Evolutionary conservation across 92 coral and sea anemone species (phyloP).

Genomic region (Phenganax stokvisi): DNA sequence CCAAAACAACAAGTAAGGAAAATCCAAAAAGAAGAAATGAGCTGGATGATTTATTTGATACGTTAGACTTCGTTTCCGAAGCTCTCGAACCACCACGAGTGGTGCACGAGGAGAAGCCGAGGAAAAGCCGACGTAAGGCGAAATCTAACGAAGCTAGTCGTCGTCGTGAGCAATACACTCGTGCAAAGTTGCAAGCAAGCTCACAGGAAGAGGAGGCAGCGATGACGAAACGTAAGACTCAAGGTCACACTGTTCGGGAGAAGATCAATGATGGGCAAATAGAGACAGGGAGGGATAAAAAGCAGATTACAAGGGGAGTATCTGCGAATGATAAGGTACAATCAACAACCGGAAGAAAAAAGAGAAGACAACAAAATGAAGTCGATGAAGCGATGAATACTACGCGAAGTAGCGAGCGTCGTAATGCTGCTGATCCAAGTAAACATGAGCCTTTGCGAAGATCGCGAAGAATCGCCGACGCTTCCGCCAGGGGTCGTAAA

Average conservation of each 20-base stretch:
- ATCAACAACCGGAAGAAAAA: background rate
- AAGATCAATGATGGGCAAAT: background rate
- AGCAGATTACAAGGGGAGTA: background rate
- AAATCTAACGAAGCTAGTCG: constrained; percentile 32
- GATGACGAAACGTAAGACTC: background rate
- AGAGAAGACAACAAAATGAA: background rate
- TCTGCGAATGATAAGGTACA: background rate
- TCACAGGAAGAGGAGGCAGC: constrained; percentile 12
- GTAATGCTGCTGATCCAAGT: background rate
- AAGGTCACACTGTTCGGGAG: background rate
- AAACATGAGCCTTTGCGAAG: constrained; percentile 13
- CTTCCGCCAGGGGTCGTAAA: constrained; percentile 6
- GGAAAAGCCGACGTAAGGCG: constrained; percentile 13
- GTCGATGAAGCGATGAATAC: background rate
- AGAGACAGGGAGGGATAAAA: background rate
- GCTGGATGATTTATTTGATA: constrained; percentile 61
- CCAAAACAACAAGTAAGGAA: background rate
- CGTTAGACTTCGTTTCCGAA: constrained; percentile 54
- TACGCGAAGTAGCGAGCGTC: constrained; percentile 3
- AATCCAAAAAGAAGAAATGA: constrained; percentile 42
- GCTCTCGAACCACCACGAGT: constrained; percentile 52
- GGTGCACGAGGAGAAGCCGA: constrained; percentile 28
- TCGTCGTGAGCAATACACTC: constrained; percentile 28
- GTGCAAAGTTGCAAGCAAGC: constrained; percentile 22
- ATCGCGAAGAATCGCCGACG: constrained; percentile 31